phyloP scores from a whole-genome alignment of 2,888 invertebrate species.

The Limnephilus marmoratus region DNA sequence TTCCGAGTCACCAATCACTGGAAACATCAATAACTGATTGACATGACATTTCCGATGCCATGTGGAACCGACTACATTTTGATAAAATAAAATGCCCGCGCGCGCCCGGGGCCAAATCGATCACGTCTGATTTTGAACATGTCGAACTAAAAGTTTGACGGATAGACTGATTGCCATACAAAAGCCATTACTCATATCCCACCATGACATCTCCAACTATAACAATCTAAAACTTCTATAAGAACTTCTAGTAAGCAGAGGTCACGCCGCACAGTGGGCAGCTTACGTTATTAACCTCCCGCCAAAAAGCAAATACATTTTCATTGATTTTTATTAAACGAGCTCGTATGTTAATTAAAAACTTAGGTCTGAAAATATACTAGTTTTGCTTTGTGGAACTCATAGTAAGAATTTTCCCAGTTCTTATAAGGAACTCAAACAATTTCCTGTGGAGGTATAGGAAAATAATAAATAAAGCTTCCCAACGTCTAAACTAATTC shows the following conservation, averaged over 20 bases:
- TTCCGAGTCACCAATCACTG: background rate
- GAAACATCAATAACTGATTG: conserved; percentile 48
- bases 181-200: conserved; percentile 45
- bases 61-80: conserved; percentile 36
- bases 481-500: no score
- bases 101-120: conserved; percentile 31
- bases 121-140: conserved; percentile 29
- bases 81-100: conserved; percentile 32
- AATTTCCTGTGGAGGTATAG: no score
- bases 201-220: conserved; percentile 28
- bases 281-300: no score
- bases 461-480: no score
- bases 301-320: no score
- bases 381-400: no score
- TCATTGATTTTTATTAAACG: no score
- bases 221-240: background rate
- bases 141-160: conserved; percentile 27
- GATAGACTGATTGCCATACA: conserved; percentile 34
- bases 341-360: no score
- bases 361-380: no score
- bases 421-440: no score
- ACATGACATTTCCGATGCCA: conserved; percentile 42
- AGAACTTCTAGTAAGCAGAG: background rate
- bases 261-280: background rate
- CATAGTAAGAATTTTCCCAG: no score